Conservation (phyloP, 2,113 vertebrate species). For the Thunnus thynnus region DNA sequence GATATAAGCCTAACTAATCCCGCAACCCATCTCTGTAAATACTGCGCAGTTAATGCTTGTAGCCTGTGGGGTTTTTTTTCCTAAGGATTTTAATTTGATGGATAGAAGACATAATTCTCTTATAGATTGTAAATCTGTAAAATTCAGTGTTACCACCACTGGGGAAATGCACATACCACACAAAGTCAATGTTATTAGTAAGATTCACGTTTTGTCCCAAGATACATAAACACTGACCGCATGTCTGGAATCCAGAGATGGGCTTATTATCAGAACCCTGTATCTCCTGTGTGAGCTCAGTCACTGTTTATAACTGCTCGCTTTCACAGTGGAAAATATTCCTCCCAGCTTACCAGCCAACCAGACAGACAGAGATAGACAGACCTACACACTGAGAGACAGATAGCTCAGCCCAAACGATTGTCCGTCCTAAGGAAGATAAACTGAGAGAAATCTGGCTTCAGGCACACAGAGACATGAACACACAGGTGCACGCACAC, state of each 20-base stretch:
- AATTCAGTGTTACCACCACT: neutral
- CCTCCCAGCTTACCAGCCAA: constrained; percentile 44
- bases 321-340: constrained; percentile 72
- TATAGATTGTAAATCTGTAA: neutral
- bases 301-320: constrained; percentile 56
- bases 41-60: constrained; percentile 11
- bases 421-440: constrained; percentile 53
- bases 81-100: neutral
- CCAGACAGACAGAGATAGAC: constrained; percentile 46
- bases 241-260: constrained; percentile 20
- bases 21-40: constrained; percentile 50
- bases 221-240: constrained; percentile 24
- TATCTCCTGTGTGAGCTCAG: constrained; percentile 53
- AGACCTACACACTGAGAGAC: constrained; percentile 43
- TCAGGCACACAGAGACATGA: constrained; percentile 16
- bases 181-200: neutral
- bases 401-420: constrained; percentile 33
- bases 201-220: neutral
- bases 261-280: constrained; percentile 37
- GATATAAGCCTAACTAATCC: constrained; percentile 71
- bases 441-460: constrained; percentile 51
- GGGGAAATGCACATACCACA: neutral
- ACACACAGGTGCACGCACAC: constrained; percentile 9
- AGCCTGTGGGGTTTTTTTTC: neutral
- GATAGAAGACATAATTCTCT: neutral